These are phyloP conservation scores for Eumaeus atala DNA, from an alignment of 1,140 invertebrate species.

Conservation along the genomic window DNA sequence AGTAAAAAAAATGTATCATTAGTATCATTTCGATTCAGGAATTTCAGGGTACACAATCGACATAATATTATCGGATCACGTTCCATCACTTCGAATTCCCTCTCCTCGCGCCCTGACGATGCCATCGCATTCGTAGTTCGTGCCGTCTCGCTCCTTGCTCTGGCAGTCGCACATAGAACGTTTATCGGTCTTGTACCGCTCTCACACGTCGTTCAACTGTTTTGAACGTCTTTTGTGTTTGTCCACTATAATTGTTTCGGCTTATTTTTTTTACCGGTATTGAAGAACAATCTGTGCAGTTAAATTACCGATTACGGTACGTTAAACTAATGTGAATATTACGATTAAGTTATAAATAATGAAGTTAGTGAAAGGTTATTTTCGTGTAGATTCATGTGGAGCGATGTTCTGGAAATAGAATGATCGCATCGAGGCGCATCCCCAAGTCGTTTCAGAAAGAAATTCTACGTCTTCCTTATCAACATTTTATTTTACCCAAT, in stretches of 20 bases:
- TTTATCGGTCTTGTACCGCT: slow-evolving; percentile 46
- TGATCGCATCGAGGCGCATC: slow-evolving; percentile 59
- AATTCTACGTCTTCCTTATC: slow-evolving; percentile 43
- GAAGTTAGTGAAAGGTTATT: slow-evolving; percentile 69
- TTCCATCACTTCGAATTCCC: slow-evolving; percentile 14
- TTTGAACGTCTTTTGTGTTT: slow-evolving; percentile 61
- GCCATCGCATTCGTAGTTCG: slow-evolving; percentile 23
- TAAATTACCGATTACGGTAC: slow-evolving; percentile 64
- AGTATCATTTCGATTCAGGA: background rate
- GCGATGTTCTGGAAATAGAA: slow-evolving; percentile 71
- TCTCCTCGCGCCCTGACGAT: slow-evolving; percentile 25
- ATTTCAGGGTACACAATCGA: slow-evolving; percentile 1
- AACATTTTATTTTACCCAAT: slow-evolving; percentile 28
- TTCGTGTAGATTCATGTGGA: slow-evolving; percentile 71
- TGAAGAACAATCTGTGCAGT: slow-evolving; percentile 56
- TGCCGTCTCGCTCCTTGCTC: slow-evolving; percentile 31
- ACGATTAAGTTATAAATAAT: slow-evolving; percentile 52
- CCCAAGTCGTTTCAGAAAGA: slow-evolving; percentile 45
- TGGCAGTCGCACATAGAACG: slow-evolving; percentile 66
- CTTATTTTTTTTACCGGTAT: slow-evolving; percentile 38
- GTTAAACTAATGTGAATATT: slow-evolving; percentile 53
- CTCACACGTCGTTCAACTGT: slow-evolving; percentile 34
- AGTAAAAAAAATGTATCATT: no score
- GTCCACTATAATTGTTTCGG: slow-evolving; percentile 41
- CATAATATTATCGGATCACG: slow-evolving; percentile 22